Conservation (phyloP, 2,888 invertebrate species). For the Aspidiotus destructor region DNA sequence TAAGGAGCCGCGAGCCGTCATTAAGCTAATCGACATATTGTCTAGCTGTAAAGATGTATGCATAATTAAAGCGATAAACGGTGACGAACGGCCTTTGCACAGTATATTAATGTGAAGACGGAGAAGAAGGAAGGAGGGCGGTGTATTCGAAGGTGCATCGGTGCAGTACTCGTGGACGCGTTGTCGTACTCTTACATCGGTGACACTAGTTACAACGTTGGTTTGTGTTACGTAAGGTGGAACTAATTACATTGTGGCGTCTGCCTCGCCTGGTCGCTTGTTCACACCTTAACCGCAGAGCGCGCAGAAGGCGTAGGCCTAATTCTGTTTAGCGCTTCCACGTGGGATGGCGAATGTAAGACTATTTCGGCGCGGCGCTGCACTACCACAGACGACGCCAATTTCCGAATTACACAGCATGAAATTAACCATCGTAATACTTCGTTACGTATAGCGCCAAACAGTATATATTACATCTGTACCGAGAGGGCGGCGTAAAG, state of each 20-base stretch:
- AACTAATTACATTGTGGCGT: slow-evolving; percentile 32
- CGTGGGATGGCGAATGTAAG: neutral
- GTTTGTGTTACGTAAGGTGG: slow-evolving; percentile 27
- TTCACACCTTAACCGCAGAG: slow-evolving; percentile 28
- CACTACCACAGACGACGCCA: slow-evolving; percentile 20
- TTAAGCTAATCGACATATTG: no score
- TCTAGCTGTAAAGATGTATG: no score
- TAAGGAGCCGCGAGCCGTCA: neutral
- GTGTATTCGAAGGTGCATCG: no score
- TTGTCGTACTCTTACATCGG: neutral
- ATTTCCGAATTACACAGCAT: slow-evolving; percentile 31
- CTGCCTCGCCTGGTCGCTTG: slow-evolving; percentile 19
- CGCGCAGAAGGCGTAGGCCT: slow-evolving; percentile 21
- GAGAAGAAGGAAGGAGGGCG: no score
- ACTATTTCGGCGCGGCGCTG: neutral
- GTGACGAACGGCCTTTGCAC: no score
- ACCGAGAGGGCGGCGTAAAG: slow-evolving; percentile 1
- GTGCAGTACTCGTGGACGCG: no score
- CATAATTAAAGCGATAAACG: no score
- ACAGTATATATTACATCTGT: slow-evolving; percentile 23
- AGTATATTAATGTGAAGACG: no score
- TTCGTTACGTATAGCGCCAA: slow-evolving; percentile 7
- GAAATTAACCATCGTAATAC: slow-evolving; percentile 29
- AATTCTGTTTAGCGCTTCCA: slow-evolving; percentile 21
- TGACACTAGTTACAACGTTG: slow-evolving; percentile 23